A percentile compares a stretch with the other conserved stretches of the same genome.
phyloP scores from a whole-genome alignment of 2,888 invertebrate genomes.

The Synanthedon andrenaeformis region DNA sequence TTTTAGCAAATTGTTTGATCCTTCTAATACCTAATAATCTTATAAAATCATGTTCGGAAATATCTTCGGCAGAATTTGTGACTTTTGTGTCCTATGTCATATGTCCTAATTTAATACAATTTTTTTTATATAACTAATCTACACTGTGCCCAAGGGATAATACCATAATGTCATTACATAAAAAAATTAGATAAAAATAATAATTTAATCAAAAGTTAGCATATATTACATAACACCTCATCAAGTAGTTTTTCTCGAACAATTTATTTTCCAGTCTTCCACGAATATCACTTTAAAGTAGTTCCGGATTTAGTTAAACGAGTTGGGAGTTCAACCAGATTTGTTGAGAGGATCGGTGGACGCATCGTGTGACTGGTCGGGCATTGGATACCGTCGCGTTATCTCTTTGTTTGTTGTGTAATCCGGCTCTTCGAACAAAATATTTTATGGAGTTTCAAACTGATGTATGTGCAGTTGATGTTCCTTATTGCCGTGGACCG shows the following conservation, averaged over 20 bases:
- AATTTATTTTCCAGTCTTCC: background rate
- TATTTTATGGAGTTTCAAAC: background rate
- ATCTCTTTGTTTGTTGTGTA: slow-evolving; percentile 25
- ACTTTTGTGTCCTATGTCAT: too few species aligned
- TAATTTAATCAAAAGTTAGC: too few species aligned
- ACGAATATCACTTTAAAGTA: background rate
- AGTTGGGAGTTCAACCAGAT: background rate
- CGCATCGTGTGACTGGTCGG: background rate
- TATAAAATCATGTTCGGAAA: too few species aligned
- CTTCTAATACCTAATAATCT: too few species aligned
- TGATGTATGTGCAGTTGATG: background rate
- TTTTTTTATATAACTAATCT: too few species aligned
- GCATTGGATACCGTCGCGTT: background rate
- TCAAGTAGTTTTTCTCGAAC: background rate
- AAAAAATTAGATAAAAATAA: too few species aligned
- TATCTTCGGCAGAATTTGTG: too few species aligned
- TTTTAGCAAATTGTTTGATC: too few species aligned
- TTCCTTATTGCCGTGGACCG: background rate
- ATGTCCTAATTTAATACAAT: too few species aligned
- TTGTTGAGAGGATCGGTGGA: slow-evolving; percentile 1
- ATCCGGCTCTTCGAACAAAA: slow-evolving; percentile 16
- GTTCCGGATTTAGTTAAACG: background rate
- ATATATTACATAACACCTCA: too few species aligned
- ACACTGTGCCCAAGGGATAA: too few species aligned
- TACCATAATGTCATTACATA: too few species aligned